A percentile compares a stretch with the other conserved stretches of the same genome.
phyloP scores from a whole-genome alignment of 2,113 vertebrate species.

The Plectropomus leopardus region DNA sequence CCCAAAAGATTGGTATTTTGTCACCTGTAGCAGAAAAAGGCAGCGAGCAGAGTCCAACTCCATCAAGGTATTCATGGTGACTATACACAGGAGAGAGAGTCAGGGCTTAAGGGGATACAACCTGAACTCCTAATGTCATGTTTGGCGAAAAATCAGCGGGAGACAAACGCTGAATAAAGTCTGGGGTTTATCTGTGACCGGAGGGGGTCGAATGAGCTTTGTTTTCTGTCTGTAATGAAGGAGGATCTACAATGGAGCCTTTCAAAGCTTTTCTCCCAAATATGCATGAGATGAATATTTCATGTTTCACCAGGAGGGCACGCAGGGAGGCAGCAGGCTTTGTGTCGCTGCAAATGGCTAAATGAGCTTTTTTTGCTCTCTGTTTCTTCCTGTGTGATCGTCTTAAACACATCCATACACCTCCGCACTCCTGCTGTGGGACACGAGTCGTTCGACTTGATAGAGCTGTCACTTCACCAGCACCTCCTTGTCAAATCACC shows the following conservation, averaged over 20 bases:
- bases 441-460: not conserved
- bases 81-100: not conserved
- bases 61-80: constrained; percentile 41
- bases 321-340: not conserved
- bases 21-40: constrained; percentile 25
- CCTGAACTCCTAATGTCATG: not conserved
- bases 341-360: constrained; percentile 22
- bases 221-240: constrained; percentile 49
- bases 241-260: constrained; percentile 36
- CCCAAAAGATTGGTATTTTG: not conserved
- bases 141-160: constrained; percentile 34
- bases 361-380: constrained; percentile 14
- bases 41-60: not conserved
- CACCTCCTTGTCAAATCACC: constrained; percentile 16
- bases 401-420: constrained; percentile 23
- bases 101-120: not conserved
- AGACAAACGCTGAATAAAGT: constrained; percentile 34
- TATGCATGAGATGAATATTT: constrained; percentile 73
- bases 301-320: constrained; percentile 37
- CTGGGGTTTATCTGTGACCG: constrained; percentile 11
- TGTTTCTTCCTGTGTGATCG: constrained; percentile 18
- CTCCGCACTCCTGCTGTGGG: not conserved
- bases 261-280: constrained; percentile 34
- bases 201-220: constrained; percentile 24
- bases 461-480: constrained; percentile 16